Evolutionary conservation across 2,888 invertebrate species (phyloP).

Genomic region (Lithophane ornitopus): DNA sequence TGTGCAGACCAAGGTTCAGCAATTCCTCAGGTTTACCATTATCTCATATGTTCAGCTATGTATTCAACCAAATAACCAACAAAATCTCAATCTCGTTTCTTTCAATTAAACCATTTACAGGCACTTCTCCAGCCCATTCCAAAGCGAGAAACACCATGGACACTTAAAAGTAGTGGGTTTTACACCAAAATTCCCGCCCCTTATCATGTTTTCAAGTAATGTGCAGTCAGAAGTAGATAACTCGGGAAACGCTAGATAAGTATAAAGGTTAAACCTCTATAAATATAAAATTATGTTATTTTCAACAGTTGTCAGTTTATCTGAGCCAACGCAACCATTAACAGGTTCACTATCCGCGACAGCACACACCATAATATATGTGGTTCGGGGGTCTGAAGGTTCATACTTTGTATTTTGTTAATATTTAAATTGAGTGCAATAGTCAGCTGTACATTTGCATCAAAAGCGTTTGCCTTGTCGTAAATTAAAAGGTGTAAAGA

Average conservation of each 20-base stretch:
- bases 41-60: too few relatives aligned
- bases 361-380: background rate
- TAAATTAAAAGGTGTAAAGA: background rate
- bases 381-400: background rate
- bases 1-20: background rate
- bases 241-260: background rate
- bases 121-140: background rate
- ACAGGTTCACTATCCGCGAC: slow-evolving; percentile 8
- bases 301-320: slow-evolving; percentile 25
- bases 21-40: background rate
- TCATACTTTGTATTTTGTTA: background rate
- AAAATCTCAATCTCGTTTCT: background rate
- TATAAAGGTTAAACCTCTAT: slow-evolving; percentile 8
- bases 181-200: slow-evolving; percentile 13
- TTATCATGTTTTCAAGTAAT: slow-evolving; percentile 13
- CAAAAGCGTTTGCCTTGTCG: background rate
- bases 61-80: too few relatives aligned
- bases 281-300: background rate
- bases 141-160: background rate
- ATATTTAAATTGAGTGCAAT: background rate
- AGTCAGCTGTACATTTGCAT: background rate
- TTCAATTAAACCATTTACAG: background rate
- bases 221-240: background rate
- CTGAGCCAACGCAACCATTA: slow-evolving; percentile 1
- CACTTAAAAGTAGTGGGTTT: background rate